phyloP scores from a whole-genome alignment of 2,888 invertebrate species.

The Netelia melanura region DNA sequence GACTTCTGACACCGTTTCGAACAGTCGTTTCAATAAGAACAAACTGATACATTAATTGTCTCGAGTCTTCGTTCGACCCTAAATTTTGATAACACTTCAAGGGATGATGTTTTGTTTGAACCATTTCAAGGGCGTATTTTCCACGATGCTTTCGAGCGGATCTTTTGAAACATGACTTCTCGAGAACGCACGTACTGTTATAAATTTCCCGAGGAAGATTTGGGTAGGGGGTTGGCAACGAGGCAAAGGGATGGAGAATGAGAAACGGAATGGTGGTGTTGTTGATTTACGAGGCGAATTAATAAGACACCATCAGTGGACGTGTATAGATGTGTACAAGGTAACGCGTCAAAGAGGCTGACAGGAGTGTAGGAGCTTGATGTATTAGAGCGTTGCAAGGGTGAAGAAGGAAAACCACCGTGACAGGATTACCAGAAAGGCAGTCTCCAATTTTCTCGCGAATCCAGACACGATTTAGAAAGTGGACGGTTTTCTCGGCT shows the following conservation, averaged over 20 bases:
- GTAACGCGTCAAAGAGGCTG: slow-evolving; percentile 43
- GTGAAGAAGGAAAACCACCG: slow-evolving; percentile 43
- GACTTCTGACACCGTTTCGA: no score
- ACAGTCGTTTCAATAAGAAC: no score
- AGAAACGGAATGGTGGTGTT: slow-evolving; percentile 29
- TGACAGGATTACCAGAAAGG: slow-evolving; percentile 37
- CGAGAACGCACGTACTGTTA: neutral
- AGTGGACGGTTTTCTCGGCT: slow-evolving; percentile 42
- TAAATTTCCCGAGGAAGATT: neutral
- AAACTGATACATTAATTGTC: no score
- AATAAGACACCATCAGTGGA: slow-evolving; percentile 58
- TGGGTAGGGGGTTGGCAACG: neutral
- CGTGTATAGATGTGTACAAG: slow-evolving; percentile 48
- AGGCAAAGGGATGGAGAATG: slow-evolving; percentile 11
- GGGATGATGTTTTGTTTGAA: no score
- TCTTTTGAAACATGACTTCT: neutral
- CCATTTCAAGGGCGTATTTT: no score
- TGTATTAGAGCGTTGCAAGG: slow-evolving; percentile 36
- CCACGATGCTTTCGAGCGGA: no score
- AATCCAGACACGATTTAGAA: slow-evolving; percentile 47
- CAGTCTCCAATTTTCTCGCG: slow-evolving; percentile 59
- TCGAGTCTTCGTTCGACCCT: no score
- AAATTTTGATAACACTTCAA: no score
- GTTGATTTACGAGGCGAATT: slow-evolving; percentile 60
- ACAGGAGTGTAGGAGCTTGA: slow-evolving; percentile 25